A percentile compares a stretch with the other conserved stretches of the same genome.
Conservation (phyloP, 1,140 invertebrate species). For the Ptiloglossa arizonensis region DNA sequence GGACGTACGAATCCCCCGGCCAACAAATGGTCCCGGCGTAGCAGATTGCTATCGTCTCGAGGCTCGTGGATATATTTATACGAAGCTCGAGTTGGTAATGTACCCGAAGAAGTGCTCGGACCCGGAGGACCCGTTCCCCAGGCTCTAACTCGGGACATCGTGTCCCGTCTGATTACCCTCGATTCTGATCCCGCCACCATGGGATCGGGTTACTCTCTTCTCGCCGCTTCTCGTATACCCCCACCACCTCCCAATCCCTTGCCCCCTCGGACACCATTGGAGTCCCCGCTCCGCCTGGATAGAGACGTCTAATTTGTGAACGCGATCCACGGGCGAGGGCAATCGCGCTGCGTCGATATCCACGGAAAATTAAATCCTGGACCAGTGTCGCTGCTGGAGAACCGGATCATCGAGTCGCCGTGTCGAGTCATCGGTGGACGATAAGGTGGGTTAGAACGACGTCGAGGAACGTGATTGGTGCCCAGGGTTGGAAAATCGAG, state of each 20-base stretch:
- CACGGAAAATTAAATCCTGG: conserved; percentile 21
- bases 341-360: conserved; percentile 16
- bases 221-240: too few species aligned
- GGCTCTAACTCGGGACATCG: conserved; percentile 14
- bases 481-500: too few species aligned
- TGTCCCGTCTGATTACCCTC: conserved; percentile 48
- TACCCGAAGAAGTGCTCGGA: conserved; percentile 63
- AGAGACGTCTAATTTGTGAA: conserved; percentile 59
- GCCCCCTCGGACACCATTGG: too few species aligned
- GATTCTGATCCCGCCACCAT: conserved; percentile 41
- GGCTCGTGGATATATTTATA: conserved; percentile 75
- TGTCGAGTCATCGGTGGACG: neutral
- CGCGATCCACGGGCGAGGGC: neutral
- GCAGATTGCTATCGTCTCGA: conserved; percentile 76
- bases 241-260: too few species aligned
- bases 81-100: conserved; percentile 73
- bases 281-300: conserved; percentile 18
- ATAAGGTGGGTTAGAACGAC: neutral
- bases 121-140: neutral
- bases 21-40: conserved; percentile 78
- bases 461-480: too few species aligned
- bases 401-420: conserved; percentile 2
- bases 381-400: neutral
- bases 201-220: conserved; percentile 57
- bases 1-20: conserved; percentile 69